Percentiles rank a stretch among this genome's conserved stretches.
These are phyloP conservation scores for Etia nguti DNA, from an alignment of 2,113 vertebrate species.

Conservation along the genomic window DNA sequence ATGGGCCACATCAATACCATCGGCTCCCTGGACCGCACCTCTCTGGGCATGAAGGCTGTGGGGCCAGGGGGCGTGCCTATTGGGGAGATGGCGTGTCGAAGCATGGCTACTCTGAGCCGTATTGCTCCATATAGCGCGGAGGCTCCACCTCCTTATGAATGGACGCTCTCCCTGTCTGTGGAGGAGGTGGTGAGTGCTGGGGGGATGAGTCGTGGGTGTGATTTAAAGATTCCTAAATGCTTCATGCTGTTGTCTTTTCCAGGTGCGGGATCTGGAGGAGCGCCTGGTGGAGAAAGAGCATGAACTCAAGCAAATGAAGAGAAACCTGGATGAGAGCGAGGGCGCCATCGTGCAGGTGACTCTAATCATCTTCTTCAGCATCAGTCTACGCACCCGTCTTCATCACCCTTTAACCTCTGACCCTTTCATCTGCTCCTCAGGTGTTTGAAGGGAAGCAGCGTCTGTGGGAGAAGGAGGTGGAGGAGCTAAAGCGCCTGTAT, in stretches of 20 bases:
- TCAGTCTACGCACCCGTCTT: neutral
- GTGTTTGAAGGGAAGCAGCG: slow-evolving; percentile 93
- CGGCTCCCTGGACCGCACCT: slow-evolving; percentile 83
- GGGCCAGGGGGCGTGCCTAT: slow-evolving; percentile 63
- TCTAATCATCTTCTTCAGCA: neutral
- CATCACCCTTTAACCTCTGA: neutral
- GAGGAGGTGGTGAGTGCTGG: slow-evolving; percentile 75
- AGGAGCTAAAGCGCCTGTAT: slow-evolving; percentile 91
- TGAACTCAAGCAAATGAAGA: slow-evolving; percentile 88
- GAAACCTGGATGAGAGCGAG: slow-evolving; percentile 86
- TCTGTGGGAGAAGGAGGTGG: slow-evolving; percentile 89
- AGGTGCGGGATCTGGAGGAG: slow-evolving; percentile 85
- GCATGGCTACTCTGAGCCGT: slow-evolving; percentile 82
- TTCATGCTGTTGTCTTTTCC: neutral
- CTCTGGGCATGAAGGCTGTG: slow-evolving; percentile 57
- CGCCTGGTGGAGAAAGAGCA: slow-evolving; percentile 85
- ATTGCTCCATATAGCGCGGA: slow-evolving; percentile 77
- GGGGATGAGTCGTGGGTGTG: neutral
- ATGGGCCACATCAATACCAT: slow-evolving; percentile 95
- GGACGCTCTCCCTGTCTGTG: slow-evolving; percentile 83
- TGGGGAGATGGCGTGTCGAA: slow-evolving; percentile 76
- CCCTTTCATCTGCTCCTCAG: slow-evolving; percentile 57
- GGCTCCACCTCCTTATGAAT: slow-evolving; percentile 85
- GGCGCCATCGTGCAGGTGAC: slow-evolving; percentile 88
- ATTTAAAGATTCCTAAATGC: neutral